Percentiles rank a stretch among this genome's conserved stretches.
Evolutionary conservation across 2,888 invertebrate species (phyloP).

Genomic region (Slavum lentiscoides): DNA sequence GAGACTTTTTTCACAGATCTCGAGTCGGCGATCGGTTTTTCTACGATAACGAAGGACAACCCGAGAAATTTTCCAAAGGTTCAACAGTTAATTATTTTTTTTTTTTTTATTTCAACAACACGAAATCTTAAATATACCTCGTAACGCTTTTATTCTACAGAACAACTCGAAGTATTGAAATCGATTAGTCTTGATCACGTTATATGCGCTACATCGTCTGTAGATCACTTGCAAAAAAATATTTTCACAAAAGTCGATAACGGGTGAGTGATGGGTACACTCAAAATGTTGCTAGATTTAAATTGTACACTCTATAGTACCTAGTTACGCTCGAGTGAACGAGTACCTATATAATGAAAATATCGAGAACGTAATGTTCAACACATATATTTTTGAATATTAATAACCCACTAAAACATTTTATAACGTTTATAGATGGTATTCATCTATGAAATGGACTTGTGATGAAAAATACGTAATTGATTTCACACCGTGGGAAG

Average conservation of each 20-base stretch:
- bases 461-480: slow-evolving; percentile 31
- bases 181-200: slow-evolving; percentile 27
- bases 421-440: slow-evolving; percentile 18
- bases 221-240: slow-evolving; percentile 34
- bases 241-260: slow-evolving; percentile 34
- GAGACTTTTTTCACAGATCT: slow-evolving; percentile 75
- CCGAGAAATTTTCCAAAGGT: slow-evolving; percentile 61
- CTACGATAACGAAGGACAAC: slow-evolving; percentile 64
- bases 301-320: too few relatives aligned
- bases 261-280: slow-evolving; percentile 12
- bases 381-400: too few relatives aligned
- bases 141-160: neutral
- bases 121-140: neutral
- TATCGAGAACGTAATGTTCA: too few relatives aligned
- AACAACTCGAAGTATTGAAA: slow-evolving; percentile 34
- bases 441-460: slow-evolving; percentile 38
- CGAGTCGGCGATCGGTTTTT: slow-evolving; percentile 76
- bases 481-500: slow-evolving; percentile 30
- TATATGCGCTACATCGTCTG: slow-evolving; percentile 31
- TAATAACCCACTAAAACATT: neutral
- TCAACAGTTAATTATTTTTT: neutral
- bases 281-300: neutral
- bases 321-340: neutral
- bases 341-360: too few relatives aligned
- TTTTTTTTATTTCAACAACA: slow-evolving; percentile 55